phyloP scores from a whole-genome alignment of 2,113 vertebrate species.

The Xiphias gladius region DNA sequence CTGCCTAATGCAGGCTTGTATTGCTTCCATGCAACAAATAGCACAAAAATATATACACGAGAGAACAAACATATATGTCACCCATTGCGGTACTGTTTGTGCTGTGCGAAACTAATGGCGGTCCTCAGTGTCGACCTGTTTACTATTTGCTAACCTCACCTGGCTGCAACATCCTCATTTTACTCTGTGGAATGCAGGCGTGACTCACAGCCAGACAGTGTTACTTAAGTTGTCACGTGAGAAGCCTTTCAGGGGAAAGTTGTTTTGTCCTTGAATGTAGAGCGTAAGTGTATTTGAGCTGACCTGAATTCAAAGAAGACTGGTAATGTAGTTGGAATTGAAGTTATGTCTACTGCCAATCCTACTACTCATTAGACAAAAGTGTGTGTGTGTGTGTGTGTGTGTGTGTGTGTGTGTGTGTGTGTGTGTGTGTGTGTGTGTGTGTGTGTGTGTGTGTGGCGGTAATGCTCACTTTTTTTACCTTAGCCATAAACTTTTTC shows the following conservation, averaged over 20 bases:
- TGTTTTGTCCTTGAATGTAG: constrained; percentile 64
- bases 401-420: not conserved
- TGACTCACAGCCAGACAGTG: constrained; percentile 50
- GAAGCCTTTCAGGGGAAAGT: constrained; percentile 60
- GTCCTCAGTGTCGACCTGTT: constrained; percentile 15
- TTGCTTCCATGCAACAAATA: not conserved
- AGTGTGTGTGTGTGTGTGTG: not conserved
- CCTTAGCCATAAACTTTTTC: constrained; percentile 8
- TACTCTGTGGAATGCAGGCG: constrained; percentile 56
- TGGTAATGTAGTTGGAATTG: constrained; percentile 66
- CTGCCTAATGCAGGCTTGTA: not conserved
- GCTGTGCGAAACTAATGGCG: not conserved
- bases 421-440: too few species aligned
- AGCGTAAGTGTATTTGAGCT: constrained; percentile 51
- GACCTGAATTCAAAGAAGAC: constrained; percentile 62
- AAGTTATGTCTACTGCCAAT: constrained; percentile 40
- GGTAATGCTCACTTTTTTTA: not conserved
- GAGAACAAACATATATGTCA: too few species aligned
- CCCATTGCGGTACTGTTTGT: not conserved
- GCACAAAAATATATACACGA: not conserved
- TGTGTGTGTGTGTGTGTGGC: not conserved
- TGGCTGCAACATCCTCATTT: constrained; percentile 54
- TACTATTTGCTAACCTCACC: constrained; percentile 39
- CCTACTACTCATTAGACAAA: constrained; percentile 27
- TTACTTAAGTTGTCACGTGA: constrained; percentile 63